Conservation (phyloP, 2,113 vertebrate species). For the Brachyhypopomus occidentalis region DNA sequence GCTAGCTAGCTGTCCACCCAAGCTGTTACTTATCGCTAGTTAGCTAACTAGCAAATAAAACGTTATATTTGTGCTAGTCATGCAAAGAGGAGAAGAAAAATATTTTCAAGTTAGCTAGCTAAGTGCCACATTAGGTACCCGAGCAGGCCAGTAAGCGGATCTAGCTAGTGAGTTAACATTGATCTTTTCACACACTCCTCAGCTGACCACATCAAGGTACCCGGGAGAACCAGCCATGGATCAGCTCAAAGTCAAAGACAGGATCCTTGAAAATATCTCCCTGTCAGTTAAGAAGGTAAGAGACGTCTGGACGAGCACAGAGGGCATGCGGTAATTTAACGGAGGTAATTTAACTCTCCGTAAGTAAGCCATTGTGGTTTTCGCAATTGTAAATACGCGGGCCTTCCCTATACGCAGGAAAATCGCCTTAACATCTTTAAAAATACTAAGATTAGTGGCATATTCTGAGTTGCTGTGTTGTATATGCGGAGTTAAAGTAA, state of each 20-base stretch:
- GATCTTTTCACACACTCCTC: constrained; percentile 36
- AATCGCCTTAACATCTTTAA: neutral
- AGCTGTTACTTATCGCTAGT: neutral
- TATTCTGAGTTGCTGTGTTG: neutral
- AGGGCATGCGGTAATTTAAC: too few species aligned
- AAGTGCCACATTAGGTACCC: too few species aligned
- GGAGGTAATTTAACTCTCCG: neutral
- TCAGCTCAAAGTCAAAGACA: constrained; percentile 92
- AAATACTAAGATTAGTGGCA: neutral
- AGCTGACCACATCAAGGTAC: constrained; percentile 72
- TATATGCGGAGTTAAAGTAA: too few species aligned
- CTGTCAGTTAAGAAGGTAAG: constrained; percentile 95
- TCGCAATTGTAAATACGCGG: constrained; percentile 23
- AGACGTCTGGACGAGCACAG: neutral
- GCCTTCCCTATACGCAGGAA: constrained; percentile 26
- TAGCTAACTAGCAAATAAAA: neutral
- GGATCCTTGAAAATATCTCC: constrained; percentile 95
- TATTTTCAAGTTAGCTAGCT: too few species aligned
- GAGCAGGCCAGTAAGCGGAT: too few species aligned
- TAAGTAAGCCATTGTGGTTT: neutral
- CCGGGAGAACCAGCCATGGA: constrained; percentile 78
- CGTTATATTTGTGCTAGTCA: neutral
- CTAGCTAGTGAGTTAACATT: too few species aligned
- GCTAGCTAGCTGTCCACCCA: neutral
- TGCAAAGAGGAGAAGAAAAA: too few species aligned